Base-by-base conservation (phyloP, 2,888 invertebrate genomes). In the Argyresthia albistria region DNA sequence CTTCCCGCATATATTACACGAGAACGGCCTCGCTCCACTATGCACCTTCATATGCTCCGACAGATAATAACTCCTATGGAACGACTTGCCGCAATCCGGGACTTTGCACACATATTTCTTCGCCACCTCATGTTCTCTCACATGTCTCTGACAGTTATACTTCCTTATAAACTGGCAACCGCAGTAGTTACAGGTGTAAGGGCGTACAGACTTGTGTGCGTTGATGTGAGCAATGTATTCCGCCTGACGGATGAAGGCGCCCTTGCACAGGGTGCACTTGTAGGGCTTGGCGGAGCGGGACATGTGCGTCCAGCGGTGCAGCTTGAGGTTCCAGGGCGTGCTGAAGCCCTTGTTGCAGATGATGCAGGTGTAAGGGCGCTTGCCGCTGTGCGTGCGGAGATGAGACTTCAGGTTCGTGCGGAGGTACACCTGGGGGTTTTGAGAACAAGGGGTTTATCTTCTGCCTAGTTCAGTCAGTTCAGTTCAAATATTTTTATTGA, bases 251-350 rank as follows among this genome's bases (percentile, higher is more conserved):
- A 95, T 92, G 79, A 96, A 96, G 14, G 96, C 96, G 54, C 93
- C 93, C 63, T 93, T 93, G 76, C 96, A 96, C 61, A 92, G 89
- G 58, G 90, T 90, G 79, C 96, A 96, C 73, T 95, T 95, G 86
- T 89, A 95, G 0, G 96, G 96, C 70, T 95, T 95, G 35, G 93
- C 90, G 12, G 93, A 92, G 57, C 95, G 92, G 51, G 93, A 92
- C 53, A 93, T 93, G 80, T 97, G 96, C 51, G 95, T 95, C 96
- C 96, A 96, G 60, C 93, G 92, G 81, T 97, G 96, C 61, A 95
- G 89, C 70, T 95, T 95, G 51, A 96, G 88, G 82, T 96, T 96
- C 94, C 96, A 96, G 73, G 95, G 95, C 60, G 96, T 96, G 61
- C 94, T 93, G 83, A 96, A 96, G 36, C 92, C 89, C 72, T 95